phyloP scores from a whole-genome alignment of 2,797 vertebrate species.

The Macropodus opercularis region DNA sequence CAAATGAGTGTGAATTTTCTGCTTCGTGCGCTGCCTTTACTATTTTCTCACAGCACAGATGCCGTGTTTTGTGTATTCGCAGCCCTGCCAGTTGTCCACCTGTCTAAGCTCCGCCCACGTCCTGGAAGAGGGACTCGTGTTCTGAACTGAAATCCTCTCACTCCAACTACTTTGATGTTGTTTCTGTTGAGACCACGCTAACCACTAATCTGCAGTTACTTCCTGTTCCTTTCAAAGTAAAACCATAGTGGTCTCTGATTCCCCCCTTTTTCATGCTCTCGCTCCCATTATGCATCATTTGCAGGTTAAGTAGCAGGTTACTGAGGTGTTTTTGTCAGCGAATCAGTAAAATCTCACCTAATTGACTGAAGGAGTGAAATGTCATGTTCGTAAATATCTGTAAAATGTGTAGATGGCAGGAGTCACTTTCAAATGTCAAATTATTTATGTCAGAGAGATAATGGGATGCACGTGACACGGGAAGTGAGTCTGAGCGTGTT shows the following conservation, averaged over 20 bases:
- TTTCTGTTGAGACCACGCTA: background rate
- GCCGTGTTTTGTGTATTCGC: too few relatives aligned
- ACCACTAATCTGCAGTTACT: background rate
- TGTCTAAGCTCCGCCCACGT: too few relatives aligned
- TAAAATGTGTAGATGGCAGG: background rate
- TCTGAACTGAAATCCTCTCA: too few relatives aligned
- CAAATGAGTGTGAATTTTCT: too few relatives aligned
- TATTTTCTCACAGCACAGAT: too few relatives aligned
- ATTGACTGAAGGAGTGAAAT: slow-evolving; percentile 22
- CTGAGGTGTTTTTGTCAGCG: slow-evolving; percentile 1
- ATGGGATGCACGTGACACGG: background rate
- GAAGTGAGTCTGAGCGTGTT: slow-evolving; percentile 1
- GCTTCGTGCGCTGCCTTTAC: too few relatives aligned
- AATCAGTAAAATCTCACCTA: slow-evolving; percentile 3
- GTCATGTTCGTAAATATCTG: slow-evolving; percentile 29
- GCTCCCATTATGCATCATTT: slow-evolving; percentile 10
- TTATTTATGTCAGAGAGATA: slow-evolving; percentile 8
- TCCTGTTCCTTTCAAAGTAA: background rate
- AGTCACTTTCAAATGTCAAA: slow-evolving; percentile 2
- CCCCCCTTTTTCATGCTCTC: background rate
- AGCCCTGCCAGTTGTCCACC: too few relatives aligned
- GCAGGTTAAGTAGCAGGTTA: slow-evolving; percentile 14
- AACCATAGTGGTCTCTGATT: too few relatives aligned
- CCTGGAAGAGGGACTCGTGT: too few relatives aligned
- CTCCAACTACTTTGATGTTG: too few relatives aligned